These are phyloP conservation scores for Campaea margaritaria DNA, from an alignment of 2,888 invertebrate species.

Conservation along the genomic window DNA sequence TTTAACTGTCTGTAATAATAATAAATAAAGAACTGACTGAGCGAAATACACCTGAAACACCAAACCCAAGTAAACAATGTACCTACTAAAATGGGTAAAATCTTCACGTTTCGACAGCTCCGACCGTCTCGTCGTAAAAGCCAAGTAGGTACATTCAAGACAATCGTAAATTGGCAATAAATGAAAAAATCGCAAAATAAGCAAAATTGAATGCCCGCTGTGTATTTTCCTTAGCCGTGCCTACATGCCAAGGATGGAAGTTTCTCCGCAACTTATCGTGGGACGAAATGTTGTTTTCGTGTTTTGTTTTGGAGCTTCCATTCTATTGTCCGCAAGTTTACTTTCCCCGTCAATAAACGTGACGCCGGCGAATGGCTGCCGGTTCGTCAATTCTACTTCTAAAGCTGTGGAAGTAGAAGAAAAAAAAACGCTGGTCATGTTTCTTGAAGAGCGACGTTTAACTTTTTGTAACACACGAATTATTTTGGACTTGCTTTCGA, in stretches of 20 bases:
- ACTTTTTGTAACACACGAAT: conserved; percentile 29
- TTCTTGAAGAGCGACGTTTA: conserved; percentile 34
- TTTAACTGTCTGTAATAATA: conserved; percentile 10
- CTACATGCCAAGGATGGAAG: conserved; percentile 49
- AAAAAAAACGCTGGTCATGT: conserved; percentile 32
- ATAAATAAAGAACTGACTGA: conserved; percentile 7
- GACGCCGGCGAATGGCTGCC: conserved; percentile 47
- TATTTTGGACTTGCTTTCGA: conserved; percentile 38
- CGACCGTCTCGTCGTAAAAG: conserved; percentile 6
- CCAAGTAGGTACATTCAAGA: conserved; percentile 18
- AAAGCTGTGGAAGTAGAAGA: conserved; percentile 39
- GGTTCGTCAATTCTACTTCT: conserved; percentile 22
- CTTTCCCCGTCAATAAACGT: conserved; percentile 66
- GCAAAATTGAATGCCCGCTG: conserved; percentile 39
- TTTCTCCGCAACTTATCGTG: conserved; percentile 48
- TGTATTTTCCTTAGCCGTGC: conserved; percentile 42
- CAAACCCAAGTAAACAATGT: conserved; percentile 19
- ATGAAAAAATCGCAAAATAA: conserved; percentile 40
- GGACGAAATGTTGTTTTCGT: conserved; percentile 56
- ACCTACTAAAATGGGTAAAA: conserved; percentile 30
- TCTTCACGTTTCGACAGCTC: conserved; percentile 27
- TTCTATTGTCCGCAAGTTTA: conserved; percentile 64
- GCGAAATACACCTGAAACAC: conserved; percentile 22
- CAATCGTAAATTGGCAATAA: conserved; percentile 40
- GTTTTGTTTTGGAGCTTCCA: conserved; percentile 56